phyloP scores from a whole-genome alignment of 2,113 vertebrate species.

The Pantherophis guttatus region DNA sequence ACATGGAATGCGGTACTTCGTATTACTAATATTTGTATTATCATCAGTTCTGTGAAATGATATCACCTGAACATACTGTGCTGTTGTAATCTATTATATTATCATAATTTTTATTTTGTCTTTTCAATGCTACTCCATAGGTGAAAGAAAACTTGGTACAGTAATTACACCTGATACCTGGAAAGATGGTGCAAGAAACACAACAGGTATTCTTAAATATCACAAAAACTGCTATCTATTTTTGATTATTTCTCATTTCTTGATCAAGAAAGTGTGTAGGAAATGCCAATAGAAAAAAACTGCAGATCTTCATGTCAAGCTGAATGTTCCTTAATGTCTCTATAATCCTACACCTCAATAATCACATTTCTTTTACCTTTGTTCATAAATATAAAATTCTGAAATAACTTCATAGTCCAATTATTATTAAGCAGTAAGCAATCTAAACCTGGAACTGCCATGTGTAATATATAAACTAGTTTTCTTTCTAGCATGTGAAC shows the following conservation, averaged over 20 bases:
- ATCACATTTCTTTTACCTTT: background rate
- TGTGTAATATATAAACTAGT: background rate
- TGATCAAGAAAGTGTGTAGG: background rate
- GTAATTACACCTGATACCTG: conserved; percentile 97
- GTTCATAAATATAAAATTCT: background rate
- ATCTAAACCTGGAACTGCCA: background rate
- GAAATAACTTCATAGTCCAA: background rate
- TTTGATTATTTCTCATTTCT: background rate
- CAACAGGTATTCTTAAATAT: conserved; percentile 80
- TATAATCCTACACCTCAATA: background rate
- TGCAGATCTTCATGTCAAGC: background rate
- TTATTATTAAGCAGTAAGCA: background rate
- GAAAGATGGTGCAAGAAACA: conserved; percentile 97
- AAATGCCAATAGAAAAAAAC: background rate
- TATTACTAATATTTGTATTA: background rate
- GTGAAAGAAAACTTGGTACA: conserved; percentile 95
- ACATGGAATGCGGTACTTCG: background rate
- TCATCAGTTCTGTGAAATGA: background rate
- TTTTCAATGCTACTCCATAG: conserved; percentile 59
- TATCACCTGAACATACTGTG: background rate
- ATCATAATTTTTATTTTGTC: background rate
- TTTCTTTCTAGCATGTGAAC: background rate
- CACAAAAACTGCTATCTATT: background rate
- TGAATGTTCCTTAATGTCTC: background rate
- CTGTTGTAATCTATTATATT: background rate